A percentile compares a stretch with the other conserved stretches of the same genome.
phyloP scores from a whole-genome alignment of 1,140 invertebrate genomes.

The Drosophila gunungcola region DNA sequence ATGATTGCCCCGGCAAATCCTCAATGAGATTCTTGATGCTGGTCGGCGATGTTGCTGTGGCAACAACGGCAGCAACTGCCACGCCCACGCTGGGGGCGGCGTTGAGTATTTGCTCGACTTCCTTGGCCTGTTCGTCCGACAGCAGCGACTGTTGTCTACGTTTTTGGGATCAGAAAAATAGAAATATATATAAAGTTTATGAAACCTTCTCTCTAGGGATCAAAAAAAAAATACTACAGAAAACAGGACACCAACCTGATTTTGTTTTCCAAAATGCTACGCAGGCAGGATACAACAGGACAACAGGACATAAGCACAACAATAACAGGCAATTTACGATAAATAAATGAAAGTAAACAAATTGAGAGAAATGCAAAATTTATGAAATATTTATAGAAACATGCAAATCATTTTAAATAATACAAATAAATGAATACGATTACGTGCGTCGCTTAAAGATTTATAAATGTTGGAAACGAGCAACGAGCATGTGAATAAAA shows the following conservation, averaged over 20 bases:
- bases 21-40: slow-evolving; percentile 79
- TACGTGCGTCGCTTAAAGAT: slow-evolving; percentile 41
- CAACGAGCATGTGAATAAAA: slow-evolving; percentile 46
- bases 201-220: neutral
- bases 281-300: slow-evolving; percentile 39
- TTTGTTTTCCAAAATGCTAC: slow-evolving; percentile 92
- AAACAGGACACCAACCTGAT: slow-evolving; percentile 89
- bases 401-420: slow-evolving; percentile 38
- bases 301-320: slow-evolving; percentile 56
- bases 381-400: slow-evolving; percentile 22
- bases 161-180: slow-evolving; percentile 20
- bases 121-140: slow-evolving; percentile 94
- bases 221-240: neutral
- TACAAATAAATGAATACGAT: slow-evolving; percentile 31
- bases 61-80: slow-evolving; percentile 80
- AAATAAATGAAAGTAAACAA: slow-evolving; percentile 55
- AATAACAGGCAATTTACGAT: slow-evolving; percentile 64
- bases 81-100: slow-evolving; percentile 84
- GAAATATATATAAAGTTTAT: slow-evolving; percentile 15
- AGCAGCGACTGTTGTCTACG: slow-evolving; percentile 90
- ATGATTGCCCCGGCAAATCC: slow-evolving; percentile 50
- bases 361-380: slow-evolving; percentile 43
- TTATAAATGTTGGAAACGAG: slow-evolving; percentile 28
- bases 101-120: slow-evolving; percentile 91
- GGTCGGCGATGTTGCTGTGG: slow-evolving; percentile 78